These are phyloP conservation scores for Cyanistes caeruleus DNA, from an alignment of 2,113 vertebrate genomes.

Conservation along the genomic window DNA sequence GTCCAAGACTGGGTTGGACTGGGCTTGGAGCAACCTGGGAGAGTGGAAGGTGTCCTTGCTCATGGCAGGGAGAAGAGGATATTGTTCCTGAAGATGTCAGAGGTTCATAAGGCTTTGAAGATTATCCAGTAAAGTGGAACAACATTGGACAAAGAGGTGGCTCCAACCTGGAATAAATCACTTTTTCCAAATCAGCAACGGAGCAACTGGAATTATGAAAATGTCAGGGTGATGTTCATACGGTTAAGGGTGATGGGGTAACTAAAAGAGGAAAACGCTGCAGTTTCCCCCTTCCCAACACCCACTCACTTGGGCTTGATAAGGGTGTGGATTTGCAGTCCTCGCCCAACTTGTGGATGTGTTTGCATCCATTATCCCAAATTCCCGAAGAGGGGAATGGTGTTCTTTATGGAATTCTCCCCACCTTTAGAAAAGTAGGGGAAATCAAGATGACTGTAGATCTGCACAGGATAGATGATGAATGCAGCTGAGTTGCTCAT, in stretches of 20 bases:
- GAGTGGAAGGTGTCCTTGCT: not conserved
- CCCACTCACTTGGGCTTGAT: not conserved
- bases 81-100: not conserved
- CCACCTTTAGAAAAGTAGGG: not conserved
- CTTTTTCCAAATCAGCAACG: not conserved
- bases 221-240: not conserved
- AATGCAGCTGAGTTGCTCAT: not conserved
- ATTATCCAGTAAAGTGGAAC: not conserved
- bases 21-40: not conserved
- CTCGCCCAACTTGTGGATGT: not conserved
- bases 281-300: not conserved
- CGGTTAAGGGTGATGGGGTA: not conserved
- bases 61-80: not conserved
- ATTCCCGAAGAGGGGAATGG: not conserved
- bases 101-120: not conserved
- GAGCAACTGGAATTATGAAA: not conserved
- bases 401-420: not conserved
- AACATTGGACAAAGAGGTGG: not conserved
- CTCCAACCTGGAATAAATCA: not conserved
- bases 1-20: not conserved
- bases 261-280: not conserved
- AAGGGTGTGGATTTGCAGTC: not conserved
- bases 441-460: not conserved
- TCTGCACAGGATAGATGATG: no score
- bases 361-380: not conserved